These are phyloP conservation scores for Cydia amplana DNA, from an alignment of 1,140 invertebrate species.

Conservation along the genomic window DNA sequence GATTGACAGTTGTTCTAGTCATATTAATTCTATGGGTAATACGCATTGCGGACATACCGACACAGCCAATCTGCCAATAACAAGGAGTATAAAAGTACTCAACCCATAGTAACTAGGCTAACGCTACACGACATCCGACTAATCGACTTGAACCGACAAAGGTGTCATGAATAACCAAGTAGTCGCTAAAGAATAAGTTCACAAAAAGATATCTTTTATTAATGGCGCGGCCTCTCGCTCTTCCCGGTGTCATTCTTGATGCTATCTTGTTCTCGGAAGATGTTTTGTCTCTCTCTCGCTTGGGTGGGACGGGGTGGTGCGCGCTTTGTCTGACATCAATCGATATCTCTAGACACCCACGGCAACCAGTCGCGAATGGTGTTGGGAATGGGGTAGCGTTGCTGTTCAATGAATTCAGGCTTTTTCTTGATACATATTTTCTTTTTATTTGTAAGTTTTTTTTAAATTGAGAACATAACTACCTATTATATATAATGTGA, in stretches of 20 bases:
- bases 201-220: constrained; percentile 59
- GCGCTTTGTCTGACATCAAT: constrained; percentile 55
- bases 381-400: constrained; percentile 44
- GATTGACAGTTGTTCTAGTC: no score
- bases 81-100: no score
- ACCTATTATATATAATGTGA: no score
- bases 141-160: constrained; percentile 63
- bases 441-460: background rate
- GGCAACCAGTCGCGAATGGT: constrained; percentile 55
- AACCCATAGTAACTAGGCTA: no score
- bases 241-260: constrained; percentile 60
- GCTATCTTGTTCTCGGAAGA: constrained; percentile 73
- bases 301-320: constrained; percentile 30
- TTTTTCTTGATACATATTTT: background rate
- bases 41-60: no score
- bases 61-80: no score
- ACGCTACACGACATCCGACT: background rate
- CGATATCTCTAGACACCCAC: constrained; percentile 67
- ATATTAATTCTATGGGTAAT: no score
- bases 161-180: constrained; percentile 71
- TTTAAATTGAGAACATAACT: no score
- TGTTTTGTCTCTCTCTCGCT: constrained; percentile 42
- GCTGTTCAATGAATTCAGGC: constrained; percentile 30
- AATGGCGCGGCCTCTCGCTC: constrained; percentile 64
- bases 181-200: constrained; percentile 50